Conservation (phyloP, 2,888 invertebrate species). For the Endotricha flammealis region DNA sequence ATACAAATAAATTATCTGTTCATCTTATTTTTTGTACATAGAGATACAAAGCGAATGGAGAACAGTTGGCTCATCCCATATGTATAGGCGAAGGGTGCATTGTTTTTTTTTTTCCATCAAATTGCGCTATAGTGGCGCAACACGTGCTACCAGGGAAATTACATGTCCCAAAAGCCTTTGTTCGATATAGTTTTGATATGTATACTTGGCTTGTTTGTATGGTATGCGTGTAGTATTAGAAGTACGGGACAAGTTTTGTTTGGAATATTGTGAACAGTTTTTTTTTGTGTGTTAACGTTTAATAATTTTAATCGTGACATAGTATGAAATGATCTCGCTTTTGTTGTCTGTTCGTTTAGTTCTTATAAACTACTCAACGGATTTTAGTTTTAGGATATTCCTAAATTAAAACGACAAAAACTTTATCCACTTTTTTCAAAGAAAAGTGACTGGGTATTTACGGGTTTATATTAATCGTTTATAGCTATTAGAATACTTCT, state of each 20-base stretch:
- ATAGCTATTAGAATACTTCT: too few relatives aligned
- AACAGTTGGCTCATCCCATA: constrained; percentile 9
- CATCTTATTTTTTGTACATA: not conserved
- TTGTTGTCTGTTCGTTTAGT: too few relatives aligned
- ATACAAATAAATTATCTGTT: not conserved
- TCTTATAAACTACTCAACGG: too few relatives aligned
- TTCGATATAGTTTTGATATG: constrained; percentile 46
- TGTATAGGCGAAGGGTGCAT: constrained; percentile 26
- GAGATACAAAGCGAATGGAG: not conserved
- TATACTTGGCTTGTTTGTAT: constrained; percentile 27
- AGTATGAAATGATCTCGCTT: too few relatives aligned
- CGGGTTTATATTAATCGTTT: too few relatives aligned
- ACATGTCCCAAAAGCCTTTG: constrained; percentile 35
- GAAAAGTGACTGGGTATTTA: too few relatives aligned
- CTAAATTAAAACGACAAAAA: too few relatives aligned
- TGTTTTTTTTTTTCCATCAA: constrained; percentile 50
- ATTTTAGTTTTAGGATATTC: too few relatives aligned
- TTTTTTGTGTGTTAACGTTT: too few relatives aligned
- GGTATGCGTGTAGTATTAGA: constrained; percentile 26
- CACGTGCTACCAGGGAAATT: constrained; percentile 69
- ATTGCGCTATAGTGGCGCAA: constrained; percentile 51
- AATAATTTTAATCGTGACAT: too few relatives aligned
- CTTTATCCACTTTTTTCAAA: too few relatives aligned
- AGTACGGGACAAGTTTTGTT: constrained; percentile 16
- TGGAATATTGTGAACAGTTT: too few relatives aligned